Base-by-base conservation (phyloP, 2,797 vertebrate genomes). In the Nothura maculosa region DNA sequence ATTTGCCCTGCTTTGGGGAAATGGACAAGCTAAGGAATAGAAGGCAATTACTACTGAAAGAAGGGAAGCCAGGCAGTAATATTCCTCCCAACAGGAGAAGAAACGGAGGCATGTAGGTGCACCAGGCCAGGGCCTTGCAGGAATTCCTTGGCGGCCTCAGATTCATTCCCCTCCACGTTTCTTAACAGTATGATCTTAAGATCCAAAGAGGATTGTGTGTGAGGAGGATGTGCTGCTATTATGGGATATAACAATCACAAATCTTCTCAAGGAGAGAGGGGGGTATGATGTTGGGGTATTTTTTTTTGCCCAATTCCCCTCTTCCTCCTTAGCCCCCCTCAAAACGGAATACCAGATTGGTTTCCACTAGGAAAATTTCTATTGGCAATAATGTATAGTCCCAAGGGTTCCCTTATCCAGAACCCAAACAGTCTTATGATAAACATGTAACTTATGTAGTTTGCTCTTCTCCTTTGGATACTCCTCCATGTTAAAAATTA, bases 401-500 rank as follows among this genome's bases (percentile, higher is more conserved):
- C 58, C 11, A 1, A 47, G 25, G 52, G n/a, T 73, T 18, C 16
- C 75, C 36, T 1, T 0, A 7, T 6, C 12, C 27, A 30, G 36
- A 4, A 19, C 42, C 60, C 80, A 45, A 66, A n/a, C 40, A 36
- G 14, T 28, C 54, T 82, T 90, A 10, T 52, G 57, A 28, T 77
- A 74, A 86, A 90, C 47, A 34, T 25, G 14, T 11, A 73, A 18
- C 13, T 80, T 69, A 30, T 0, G 24, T 40, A 69, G 18, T 92
- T 92, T 92, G 21, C 38, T 87, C 32, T 85, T 93, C 30, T 75
- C 20, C 27, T 85, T 61, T 20, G 18, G 22, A 10, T 61, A 36
- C 22, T 74, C 84, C 57, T 94, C 50, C 60, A 42, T 27, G n/a
- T 63, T 78, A 89, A 94, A 85, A 93, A 80, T 50, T 52, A 84